Evolutionary conservation across 2,888 invertebrate species (phyloP).

Genomic region (Adelphocoris suturalis): DNA sequence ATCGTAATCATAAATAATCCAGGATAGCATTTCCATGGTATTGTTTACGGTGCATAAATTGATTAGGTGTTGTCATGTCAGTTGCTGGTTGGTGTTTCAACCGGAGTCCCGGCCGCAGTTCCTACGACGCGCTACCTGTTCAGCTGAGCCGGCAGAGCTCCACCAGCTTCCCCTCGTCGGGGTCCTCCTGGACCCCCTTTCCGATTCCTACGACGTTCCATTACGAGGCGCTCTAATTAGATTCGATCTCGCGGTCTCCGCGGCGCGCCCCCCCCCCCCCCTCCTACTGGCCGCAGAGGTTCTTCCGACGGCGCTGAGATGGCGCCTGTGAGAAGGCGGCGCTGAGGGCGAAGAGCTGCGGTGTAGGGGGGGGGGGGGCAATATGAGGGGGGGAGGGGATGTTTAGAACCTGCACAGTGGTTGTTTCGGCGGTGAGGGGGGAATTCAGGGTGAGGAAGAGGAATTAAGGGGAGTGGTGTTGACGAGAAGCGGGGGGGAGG

Average conservation of each 20-base stretch:
- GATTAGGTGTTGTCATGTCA: too few relatives aligned
- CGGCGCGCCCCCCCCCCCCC: neutral
- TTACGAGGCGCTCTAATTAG: slow-evolving; percentile 50
- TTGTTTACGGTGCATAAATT: too few relatives aligned
- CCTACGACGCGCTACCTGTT: neutral
- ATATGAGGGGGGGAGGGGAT: slow-evolving; percentile 2
- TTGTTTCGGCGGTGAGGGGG: too few relatives aligned
- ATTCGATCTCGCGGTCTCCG: slow-evolving; percentile 65
- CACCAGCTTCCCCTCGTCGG: neutral
- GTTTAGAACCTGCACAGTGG: neutral
- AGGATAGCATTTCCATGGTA: too few relatives aligned
- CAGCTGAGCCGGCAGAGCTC: slow-evolving; percentile 2
- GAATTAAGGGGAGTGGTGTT: neutral
- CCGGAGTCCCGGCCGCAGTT: too few relatives aligned
- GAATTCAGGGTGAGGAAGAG: neutral
- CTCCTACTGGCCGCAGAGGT: neutral
- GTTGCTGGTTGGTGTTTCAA: too few relatives aligned
- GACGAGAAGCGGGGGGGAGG: neutral
- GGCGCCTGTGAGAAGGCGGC: neutral
- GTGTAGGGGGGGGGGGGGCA: too few relatives aligned
- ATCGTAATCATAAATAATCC: too few relatives aligned
- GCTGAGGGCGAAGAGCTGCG: neutral
- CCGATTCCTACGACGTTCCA: slow-evolving; percentile 37
- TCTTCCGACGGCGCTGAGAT: slow-evolving; percentile 15
- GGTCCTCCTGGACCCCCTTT: neutral